Evolutionary conservation across 2,113 vertebrate species (phyloP), one percentile per base, ranked within the genome.

Genomic region (Phrynocephalus versicolor): DNA sequence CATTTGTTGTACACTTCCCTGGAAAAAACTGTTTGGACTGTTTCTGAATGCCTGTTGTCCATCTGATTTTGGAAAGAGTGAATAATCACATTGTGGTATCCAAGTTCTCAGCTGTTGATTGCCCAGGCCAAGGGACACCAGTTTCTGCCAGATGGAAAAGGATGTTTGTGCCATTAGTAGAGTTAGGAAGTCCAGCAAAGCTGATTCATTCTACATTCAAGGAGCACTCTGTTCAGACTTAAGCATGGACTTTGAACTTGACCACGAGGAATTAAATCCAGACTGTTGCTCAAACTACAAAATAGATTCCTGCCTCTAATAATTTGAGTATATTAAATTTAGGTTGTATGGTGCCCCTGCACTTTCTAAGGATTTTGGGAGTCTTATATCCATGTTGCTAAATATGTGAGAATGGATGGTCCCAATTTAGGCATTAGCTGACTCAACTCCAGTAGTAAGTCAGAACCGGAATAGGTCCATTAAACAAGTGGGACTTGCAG

Each of bases 21-120:
- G 65, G 55, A 19, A 25, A 30, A 70, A 57, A 30, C 80, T 65
- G 57, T 57, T 45, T 70, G 45, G 41, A 5, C n/a, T 25, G 30
- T 62, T 41, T 45, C 27, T 70, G 79, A 81, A 45, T 19, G 23
- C n/a, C 39, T 37, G 39, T 62, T 83, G 65, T 82, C 35, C 30
- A 18, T 74, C 58, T 83, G 57, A 60, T 16, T 64, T 41, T 27
- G 70, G 81, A 25, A 0, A 25, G 35, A 73, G 13, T 73, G 81
- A 83, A 73, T 82, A 55, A 55, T 13, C 35, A 60, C 81, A 82
- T 73, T 83, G 81, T 83, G 23, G 60, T 60, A 16, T 73, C 55
- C 55, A 58, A 55, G 71, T 83, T 62, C 81, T 83, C 82, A 83
- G 82, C 82, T 83, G 82, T 75, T 41, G 35, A 30, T 73, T 30